phyloP scores from a whole-genome alignment of 2,888 invertebrate genomes.

The Julus scanicus region DNA sequence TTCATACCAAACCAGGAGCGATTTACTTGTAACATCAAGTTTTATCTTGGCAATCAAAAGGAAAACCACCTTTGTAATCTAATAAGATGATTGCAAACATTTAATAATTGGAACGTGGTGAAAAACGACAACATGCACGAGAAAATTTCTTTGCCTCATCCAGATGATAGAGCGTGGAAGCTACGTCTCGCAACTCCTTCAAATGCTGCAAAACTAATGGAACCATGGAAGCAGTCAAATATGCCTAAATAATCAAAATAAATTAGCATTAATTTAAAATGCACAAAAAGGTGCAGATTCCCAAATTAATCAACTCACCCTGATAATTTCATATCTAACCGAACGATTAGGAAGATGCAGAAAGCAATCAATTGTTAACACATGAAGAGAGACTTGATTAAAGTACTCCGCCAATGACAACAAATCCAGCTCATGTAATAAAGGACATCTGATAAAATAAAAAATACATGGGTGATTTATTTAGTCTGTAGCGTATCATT shows the following conservation, averaged over 20 bases:
- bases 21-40: neutral
- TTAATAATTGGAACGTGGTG: neutral
- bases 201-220: neutral
- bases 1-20: neutral
- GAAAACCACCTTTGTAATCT: slow-evolving; percentile 9
- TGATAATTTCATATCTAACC: neutral
- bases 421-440: slow-evolving; percentile 11
- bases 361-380: slow-evolving; percentile 29
- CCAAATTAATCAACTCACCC: neutral
- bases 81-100: neutral
- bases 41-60: neutral
- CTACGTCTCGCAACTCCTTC: neutral
- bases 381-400: slow-evolving; percentile 32
- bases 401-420: slow-evolving; percentile 39
- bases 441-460: neutral
- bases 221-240: neutral
- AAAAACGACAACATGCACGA: neutral
- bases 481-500: neutral
- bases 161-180: slow-evolving; percentile 14
- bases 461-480: neutral
- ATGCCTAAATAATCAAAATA: neutral
- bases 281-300: neutral
- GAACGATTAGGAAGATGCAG: neutral
- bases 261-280: neutral
- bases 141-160: neutral